phyloP scores from a whole-genome alignment of 2,888 invertebrate species.

The Yponomeuta cagnagella region DNA sequence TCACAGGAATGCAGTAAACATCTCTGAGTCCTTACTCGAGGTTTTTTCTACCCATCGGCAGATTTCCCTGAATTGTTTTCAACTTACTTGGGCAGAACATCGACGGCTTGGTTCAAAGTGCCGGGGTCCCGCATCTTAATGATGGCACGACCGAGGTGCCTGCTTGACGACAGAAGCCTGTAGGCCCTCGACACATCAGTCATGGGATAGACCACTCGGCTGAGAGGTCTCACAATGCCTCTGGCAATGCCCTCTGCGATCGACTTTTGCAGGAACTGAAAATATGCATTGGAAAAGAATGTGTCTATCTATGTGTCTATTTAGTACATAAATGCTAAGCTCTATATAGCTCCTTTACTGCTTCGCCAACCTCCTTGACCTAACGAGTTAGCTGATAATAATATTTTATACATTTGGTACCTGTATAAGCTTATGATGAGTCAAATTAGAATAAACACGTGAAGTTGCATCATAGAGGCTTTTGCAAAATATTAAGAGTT shows the following conservation, averaged over 20 bases:
- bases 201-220: conserved; percentile 76
- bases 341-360: not conserved
- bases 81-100: conserved; percentile 32
- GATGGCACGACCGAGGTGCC: conserved; percentile 67
- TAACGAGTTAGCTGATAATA: too few relatives aligned
- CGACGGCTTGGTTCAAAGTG: conserved; percentile 26
- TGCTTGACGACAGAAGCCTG: conserved; percentile 76
- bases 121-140: conserved; percentile 34
- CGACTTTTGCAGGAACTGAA: conserved; percentile 60
- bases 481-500: too few relatives aligned
- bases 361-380: too few relatives aligned
- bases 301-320: not conserved
- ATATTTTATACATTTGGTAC: too few relatives aligned
- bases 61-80: too few relatives aligned
- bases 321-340: not conserved
- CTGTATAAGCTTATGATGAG: too few relatives aligned
- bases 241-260: conserved; percentile 77
- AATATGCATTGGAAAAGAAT: not conserved
- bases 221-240: conserved; percentile 82
- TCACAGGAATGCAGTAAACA: too few relatives aligned
- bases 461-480: too few relatives aligned
- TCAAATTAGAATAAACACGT: too few relatives aligned
- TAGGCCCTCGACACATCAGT: conserved; percentile 82
- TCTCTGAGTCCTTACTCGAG: too few relatives aligned
- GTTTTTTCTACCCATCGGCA: too few relatives aligned